Evolutionary conservation across 2,113 vertebrate species (phyloP), one percentile per base, ranked within the genome.

Genomic region (Anhinga rufa): DNA sequence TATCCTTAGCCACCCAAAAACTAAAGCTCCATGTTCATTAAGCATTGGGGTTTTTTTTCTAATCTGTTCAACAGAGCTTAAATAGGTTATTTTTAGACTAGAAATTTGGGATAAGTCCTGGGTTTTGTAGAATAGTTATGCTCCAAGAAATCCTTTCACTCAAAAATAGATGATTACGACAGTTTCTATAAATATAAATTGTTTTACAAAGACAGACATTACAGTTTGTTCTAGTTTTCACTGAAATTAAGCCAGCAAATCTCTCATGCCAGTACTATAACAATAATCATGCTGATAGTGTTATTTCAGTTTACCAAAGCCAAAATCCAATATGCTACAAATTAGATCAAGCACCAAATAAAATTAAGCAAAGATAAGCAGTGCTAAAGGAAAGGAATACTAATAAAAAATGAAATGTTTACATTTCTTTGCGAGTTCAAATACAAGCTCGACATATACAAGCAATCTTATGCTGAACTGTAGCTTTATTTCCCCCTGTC

Each of bases 141-240:
- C 32, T 94, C 90, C 91, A 89, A 94, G 83, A 96, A 97, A 88
- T 79, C 82, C 52, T 92, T 96, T 93, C 55, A 74, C 74, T 95
- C 79, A 90, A 82, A 90, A 96, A 88, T 44, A 95, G 68, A 90
- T 72, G n/a, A 92, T 96, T 96, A 94, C 77, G 90, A 77, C 92
- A 91, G 80, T 75, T 97, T 96, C 95, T 96, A 95, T 95, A 96
- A 95, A 97, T 97, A 97, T 22, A 91, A 87, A 87, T 88, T 84
- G 80, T 84, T 97, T 94, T 93, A 90, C 64, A 95, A 90, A 89
- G 77, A 60, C 88, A 96, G 86, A 92, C 95, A 93, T 97, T 94
- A 92, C 82, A 93, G 80, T 92, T 95, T 84, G 88, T 85, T 96
- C 95, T 92, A 96, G 66, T 92, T 97, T 97, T 96, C 91, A 94